Conservation (phyloP, 1,140 invertebrate species). For the Drosophila nebulosa region DNA sequence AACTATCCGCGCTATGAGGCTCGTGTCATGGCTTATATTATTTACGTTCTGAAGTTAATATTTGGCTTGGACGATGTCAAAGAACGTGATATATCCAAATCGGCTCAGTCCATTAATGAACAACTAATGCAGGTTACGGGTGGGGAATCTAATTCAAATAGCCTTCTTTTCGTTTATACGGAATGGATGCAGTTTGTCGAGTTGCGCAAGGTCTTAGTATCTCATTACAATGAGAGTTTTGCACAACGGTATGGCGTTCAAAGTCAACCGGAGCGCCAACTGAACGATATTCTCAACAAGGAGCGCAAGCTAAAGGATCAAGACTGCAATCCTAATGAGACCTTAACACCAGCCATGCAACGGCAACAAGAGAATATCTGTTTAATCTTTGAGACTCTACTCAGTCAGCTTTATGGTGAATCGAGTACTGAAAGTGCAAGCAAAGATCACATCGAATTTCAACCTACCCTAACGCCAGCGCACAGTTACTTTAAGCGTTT, state of each 20-base stretch:
- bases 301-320: slow-evolving; percentile 50
- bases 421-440: slow-evolving; percentile 1
- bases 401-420: slow-evolving; percentile 47
- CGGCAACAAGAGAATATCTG: slow-evolving; percentile 50
- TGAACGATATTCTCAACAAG: slow-evolving; percentile 51
- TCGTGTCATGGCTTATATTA: slow-evolving; percentile 84
- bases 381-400: slow-evolving; percentile 44
- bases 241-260: slow-evolving; percentile 50
- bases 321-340: slow-evolving; percentile 16
- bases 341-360: slow-evolving; percentile 26
- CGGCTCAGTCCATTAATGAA: slow-evolving; percentile 81
- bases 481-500: slow-evolving; percentile 69
- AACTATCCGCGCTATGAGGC: slow-evolving; percentile 84
- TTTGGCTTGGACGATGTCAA: slow-evolving; percentile 85
- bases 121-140: background rate
- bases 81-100: slow-evolving; percentile 83
- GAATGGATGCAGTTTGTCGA: slow-evolving; percentile 85
- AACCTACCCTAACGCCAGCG: slow-evolving; percentile 61
- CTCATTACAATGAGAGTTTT: slow-evolving; percentile 83
- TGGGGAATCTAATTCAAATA: background rate
- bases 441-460: slow-evolving; percentile 56
- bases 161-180: slow-evolving; percentile 83
- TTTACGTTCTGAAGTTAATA: slow-evolving; percentile 84
- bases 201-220: slow-evolving; percentile 83
- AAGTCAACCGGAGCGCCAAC: slow-evolving; percentile 22